A percentile compares a stretch with the other conserved stretches of the same genome.
Evolutionary conservation across 1,140 invertebrate genomes (phyloP).

Genomic region (Chrysopa pallens): DNA sequence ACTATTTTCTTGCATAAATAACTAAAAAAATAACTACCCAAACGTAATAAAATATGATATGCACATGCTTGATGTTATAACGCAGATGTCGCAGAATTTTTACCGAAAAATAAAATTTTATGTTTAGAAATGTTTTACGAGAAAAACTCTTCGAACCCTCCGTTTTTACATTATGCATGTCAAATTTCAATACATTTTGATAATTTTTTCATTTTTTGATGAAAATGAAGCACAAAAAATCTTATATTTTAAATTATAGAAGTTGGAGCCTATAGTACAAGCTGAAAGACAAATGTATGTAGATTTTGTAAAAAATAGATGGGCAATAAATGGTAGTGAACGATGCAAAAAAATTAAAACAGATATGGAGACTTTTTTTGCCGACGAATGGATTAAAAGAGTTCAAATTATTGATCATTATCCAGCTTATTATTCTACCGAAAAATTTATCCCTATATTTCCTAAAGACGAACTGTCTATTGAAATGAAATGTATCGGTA

Average conservation of each 20-base stretch:
- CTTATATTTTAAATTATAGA: conserved; percentile 8
- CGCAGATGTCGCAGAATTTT: too few species aligned
- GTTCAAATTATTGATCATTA: conserved; percentile 8
- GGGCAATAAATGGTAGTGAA: conserved; percentile 4
- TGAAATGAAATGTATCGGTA: conserved; percentile 7
- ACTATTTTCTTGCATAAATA: too few species aligned
- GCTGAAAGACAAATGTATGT: conserved; percentile 11
- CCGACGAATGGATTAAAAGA: conserved; percentile 7
- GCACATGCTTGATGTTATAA: too few species aligned
- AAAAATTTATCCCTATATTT: conserved; percentile 6
- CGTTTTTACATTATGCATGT: too few species aligned
- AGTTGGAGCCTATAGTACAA: conserved; percentile 9
- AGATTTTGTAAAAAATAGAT: conserved; percentile 7
- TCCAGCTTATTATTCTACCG: conserved; percentile 10
- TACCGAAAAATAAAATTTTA: conserved; percentile 1
- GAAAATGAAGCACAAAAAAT: too few species aligned
- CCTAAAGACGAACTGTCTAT: conserved; percentile 10
- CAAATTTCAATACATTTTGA: too few species aligned
- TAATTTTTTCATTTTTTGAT: too few species aligned
- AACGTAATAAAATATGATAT: too few species aligned
- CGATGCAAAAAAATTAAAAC: conserved; percentile 2
- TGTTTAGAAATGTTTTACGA: too few species aligned
- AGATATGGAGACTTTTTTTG: conserved; percentile 3
- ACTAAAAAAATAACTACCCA: too few species aligned
- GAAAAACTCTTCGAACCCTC: too few species aligned